phyloP scores from a whole-genome alignment of 2,888 invertebrate species.

The Dasypolia templi region DNA sequence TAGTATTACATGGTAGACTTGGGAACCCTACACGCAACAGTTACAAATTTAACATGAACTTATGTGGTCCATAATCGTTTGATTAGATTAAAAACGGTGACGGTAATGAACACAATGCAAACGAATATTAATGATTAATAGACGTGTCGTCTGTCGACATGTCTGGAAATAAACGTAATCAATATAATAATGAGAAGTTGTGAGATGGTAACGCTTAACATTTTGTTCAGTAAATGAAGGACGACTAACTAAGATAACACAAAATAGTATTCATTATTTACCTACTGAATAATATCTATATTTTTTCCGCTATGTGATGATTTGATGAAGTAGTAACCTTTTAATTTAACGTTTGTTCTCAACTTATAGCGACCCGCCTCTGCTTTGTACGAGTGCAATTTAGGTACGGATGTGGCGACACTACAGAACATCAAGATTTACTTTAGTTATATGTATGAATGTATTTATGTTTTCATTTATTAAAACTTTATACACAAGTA shows the following conservation, averaged over 20 bases:
- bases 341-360: neutral
- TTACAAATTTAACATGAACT: slow-evolving; percentile 50
- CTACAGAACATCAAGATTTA: neutral
- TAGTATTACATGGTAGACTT: too few relatives aligned
- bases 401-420: neutral
- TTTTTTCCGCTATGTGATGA: neutral
- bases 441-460: too few relatives aligned
- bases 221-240: slow-evolving; percentile 39
- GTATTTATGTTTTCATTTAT: too few relatives aligned
- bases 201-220: slow-evolving; percentile 36
- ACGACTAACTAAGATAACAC: slow-evolving; percentile 40
- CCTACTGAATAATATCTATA: neutral
- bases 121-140: slow-evolving; percentile 60
- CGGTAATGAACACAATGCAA: slow-evolving; percentile 57
- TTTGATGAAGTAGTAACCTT: neutral
- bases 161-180: slow-evolving; percentile 58
- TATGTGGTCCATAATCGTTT: slow-evolving; percentile 44
- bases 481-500: too few relatives aligned
- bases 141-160: slow-evolving; percentile 61
- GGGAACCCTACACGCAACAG: too few relatives aligned
- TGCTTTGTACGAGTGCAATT: neutral
- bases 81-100: slow-evolving; percentile 56
- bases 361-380: neutral
- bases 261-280: slow-evolving; percentile 9
- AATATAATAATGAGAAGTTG: slow-evolving; percentile 59